Evolutionary conservation across 2,888 invertebrate genomes (phyloP), one percentile per base, ranked within the genome.

Genomic region (Vanessa cardui): DNA sequence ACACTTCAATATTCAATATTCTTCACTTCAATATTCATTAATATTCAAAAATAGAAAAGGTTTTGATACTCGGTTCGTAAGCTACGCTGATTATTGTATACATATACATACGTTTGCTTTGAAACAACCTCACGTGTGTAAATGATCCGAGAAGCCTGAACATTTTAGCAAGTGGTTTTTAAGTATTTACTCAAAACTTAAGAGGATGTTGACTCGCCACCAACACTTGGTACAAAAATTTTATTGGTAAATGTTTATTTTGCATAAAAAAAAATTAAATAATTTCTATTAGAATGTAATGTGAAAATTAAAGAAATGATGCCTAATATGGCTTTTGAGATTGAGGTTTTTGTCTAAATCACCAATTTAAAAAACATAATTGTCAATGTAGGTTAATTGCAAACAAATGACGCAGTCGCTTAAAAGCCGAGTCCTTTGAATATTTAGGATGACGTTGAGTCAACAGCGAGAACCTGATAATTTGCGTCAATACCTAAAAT

Each of bases 321-420:
- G 16, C 16, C 31, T 31, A 66, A 86, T 85, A 84, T 80, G 81
- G 84, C 84, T 73, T 84, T 83, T 64, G 72, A 75, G 77, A 54
- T 45, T 60, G 31, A 47, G 52, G 56, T 21, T 31, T 54, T 33
- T 18, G 21, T 39, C 31, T 46, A 58, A 26, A 58, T 18, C 7
- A 45, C 21, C n/a, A n/a, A 39, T 4, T n/a, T 8, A 3, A 21
- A 54, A 47, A 31, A 26, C 52, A 52, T 59, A 47, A 61, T 66
- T 78, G 72, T 77, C 73, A 72, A 80, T 75, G 69, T 83, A 76
- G 84, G 86, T 77, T 87, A 87, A 87, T 81, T 78, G 77, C 69
- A 75, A 72, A 76, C 68, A 73, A 78, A 82, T 70, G 73, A 71
- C 56, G 49, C 46, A 46, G 33, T 50, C 20, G 31, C 21, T 56